A percentile compares a stretch with the other conserved stretches of the same genome.
Conservation (phyloP, 2,113 vertebrate genomes). For the Nyctibius bracteatus region DNA sequence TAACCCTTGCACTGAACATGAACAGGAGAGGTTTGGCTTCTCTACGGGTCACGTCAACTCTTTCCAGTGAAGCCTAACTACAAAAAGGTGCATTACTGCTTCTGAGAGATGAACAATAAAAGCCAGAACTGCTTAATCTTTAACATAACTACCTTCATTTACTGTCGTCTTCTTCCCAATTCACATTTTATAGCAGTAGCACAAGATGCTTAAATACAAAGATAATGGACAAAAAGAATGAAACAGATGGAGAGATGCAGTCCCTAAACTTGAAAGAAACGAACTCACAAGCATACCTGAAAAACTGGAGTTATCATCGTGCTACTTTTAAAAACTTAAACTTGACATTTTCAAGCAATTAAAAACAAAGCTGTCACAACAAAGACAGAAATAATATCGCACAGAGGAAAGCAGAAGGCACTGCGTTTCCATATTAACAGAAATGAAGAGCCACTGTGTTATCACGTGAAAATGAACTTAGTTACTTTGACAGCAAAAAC, state of each 20-base stretch:
- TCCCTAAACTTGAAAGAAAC: not conserved
- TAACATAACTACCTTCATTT: not conserved
- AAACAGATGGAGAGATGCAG: not conserved
- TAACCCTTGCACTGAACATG: no score
- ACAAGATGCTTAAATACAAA: not conserved
- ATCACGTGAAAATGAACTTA: slow-evolving; percentile 27
- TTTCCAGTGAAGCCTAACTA: not conserved
- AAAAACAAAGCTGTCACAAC: slow-evolving; percentile 19
- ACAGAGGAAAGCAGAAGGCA: slow-evolving; percentile 16
- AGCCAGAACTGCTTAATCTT: not conserved
- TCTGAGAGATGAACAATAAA: not conserved
- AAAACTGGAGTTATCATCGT: not conserved
- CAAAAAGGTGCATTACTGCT: not conserved
- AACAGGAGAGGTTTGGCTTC: not conserved
- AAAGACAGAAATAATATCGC: slow-evolving; percentile 14
- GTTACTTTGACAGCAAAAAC: slow-evolving; percentile 28
- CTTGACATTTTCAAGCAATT: not conserved
- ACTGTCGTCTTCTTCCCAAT: not conserved
- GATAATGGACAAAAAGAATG: not conserved
- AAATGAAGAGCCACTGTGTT: slow-evolving; percentile 20
- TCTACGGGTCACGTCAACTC: not conserved
- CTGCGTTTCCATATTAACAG: not conserved
- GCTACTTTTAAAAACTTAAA: not conserved
- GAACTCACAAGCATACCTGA: not conserved
- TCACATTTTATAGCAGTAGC: not conserved